Evolutionary conservation across 2,797 vertebrate species (phyloP).

Genomic region (Girardinus metallicus): DNA sequence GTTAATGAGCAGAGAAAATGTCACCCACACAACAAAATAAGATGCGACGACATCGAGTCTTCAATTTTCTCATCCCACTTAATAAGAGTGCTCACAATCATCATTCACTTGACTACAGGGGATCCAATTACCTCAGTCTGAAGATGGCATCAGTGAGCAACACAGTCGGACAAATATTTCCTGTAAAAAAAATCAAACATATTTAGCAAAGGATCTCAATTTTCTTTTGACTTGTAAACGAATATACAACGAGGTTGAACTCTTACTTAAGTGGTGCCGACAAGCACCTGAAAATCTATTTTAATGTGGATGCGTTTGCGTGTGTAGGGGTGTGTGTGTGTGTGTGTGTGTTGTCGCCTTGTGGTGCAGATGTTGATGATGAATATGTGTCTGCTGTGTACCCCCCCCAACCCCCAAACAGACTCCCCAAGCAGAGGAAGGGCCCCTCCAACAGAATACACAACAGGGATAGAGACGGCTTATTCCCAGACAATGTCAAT

Average conservation of each 20-base stretch:
- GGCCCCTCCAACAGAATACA: conserved; percentile 80
- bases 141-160: conserved; percentile 92
- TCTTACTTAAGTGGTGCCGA: conserved; percentile 22
- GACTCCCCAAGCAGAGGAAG: conserved; percentile 79
- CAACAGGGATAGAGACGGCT: conserved; percentile 81
- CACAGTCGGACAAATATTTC: conserved; percentile 86
- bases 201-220: conserved; percentile 88
- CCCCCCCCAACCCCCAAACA: conserved; percentile 42
- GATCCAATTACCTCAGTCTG: conserved; percentile 85
- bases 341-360: conserved; percentile 24
- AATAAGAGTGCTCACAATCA: conserved; percentile 91
- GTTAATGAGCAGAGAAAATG: conserved; percentile 84
- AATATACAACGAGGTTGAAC: conserved; percentile 40
- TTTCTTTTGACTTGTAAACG: conserved; percentile 74
- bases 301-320: neutral
- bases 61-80: conserved; percentile 88
- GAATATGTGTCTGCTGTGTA: conserved; percentile 75
- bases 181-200: conserved; percentile 89
- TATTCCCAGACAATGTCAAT: conserved; percentile 84
- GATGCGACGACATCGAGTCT: conserved; percentile 72
- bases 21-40: conserved; percentile 59
- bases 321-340: neutral
- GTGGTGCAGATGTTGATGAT: conserved; percentile 77
- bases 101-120: conserved; percentile 85
- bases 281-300: conserved; percentile 30